Conservation (phyloP, 2,888 invertebrate species). For the Ichneumoninae sp. region DNA sequence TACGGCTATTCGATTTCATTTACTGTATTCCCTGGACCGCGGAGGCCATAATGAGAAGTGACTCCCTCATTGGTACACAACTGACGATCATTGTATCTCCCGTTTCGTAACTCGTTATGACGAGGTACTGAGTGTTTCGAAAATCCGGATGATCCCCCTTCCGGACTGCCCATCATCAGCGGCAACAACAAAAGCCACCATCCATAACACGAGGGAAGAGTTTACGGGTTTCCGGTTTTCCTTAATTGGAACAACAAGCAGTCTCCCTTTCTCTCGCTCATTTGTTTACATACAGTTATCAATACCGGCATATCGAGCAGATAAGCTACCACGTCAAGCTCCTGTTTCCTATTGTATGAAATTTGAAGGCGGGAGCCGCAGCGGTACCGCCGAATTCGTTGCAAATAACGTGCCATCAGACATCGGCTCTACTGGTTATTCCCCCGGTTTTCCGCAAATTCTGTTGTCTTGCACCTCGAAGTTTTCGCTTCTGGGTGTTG, state of each 20-base stretch:
- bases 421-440: constrained; percentile 5
- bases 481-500: constrained; percentile 19
- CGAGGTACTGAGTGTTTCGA: constrained; percentile 54
- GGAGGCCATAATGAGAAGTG: constrained; percentile 16
- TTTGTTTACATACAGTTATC: constrained; percentile 29
- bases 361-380: background rate
- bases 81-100: background rate
- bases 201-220: constrained; percentile 1
- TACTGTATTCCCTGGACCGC: constrained; percentile 33
- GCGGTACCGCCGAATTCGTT: constrained; percentile 15
- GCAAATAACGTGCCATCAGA: constrained; percentile 32
- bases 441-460: constrained; percentile 25
- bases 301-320: constrained; percentile 9
- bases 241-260: constrained; percentile 46
- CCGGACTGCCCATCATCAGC: constrained; percentile 56
- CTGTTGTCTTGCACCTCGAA: constrained; percentile 5
- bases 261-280: constrained; percentile 8
- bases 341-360: background rate
- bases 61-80: background rate
- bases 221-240: constrained; percentile 39
- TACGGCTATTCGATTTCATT: constrained; percentile 47
- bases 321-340: background rate
- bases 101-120: constrained; percentile 54
- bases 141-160: constrained; percentile 64
- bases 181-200: constrained; percentile 10